phyloP scores from a whole-genome alignment of 2,797 vertebrate species.

The Argentina silus region DNA sequence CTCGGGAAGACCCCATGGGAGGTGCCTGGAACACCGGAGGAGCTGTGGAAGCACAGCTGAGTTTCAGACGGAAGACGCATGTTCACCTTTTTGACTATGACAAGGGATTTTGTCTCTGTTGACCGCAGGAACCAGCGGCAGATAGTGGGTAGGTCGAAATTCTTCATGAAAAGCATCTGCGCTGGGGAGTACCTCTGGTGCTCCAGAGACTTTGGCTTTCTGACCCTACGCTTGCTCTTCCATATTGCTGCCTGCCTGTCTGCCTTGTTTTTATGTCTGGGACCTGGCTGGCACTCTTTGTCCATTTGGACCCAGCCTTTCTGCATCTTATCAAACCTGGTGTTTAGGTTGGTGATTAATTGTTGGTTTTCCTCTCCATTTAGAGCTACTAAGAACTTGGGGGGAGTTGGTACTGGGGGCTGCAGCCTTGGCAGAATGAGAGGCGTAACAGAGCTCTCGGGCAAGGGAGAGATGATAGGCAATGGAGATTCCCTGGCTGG shows the following conservation, averaged over 20 bases:
- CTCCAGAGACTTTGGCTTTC: constrained; percentile 86
- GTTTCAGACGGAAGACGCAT: constrained; percentile 91
- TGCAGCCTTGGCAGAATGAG: constrained; percentile 63
- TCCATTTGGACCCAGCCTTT: constrained; percentile 96
- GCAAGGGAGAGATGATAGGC: constrained; percentile 28
- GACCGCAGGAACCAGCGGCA: constrained; percentile 97
- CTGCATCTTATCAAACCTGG: constrained; percentile 90
- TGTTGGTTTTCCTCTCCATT: constrained; percentile 90
- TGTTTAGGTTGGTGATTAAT: constrained; percentile 86
- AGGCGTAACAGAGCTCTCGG: constrained; percentile 40
- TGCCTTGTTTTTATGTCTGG: constrained; percentile 87
- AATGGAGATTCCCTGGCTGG: constrained; percentile 54
- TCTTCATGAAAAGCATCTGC: constrained; percentile 96
- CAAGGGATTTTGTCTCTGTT: constrained; percentile 95
- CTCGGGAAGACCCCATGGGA: constrained; percentile 89
- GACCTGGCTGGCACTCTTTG: constrained; percentile 84
- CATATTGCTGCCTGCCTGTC: constrained; percentile 98
- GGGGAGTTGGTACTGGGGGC: constrained; percentile 68
- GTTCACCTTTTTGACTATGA: constrained; percentile 96
- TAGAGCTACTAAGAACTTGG: constrained; percentile 88
- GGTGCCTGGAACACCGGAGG: constrained; percentile 71
- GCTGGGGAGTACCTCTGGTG: constrained; percentile 90
- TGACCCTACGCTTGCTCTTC: constrained; percentile 94
- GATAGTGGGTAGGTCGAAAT: constrained; percentile 89
- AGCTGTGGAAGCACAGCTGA: constrained; percentile 80